Conservation (phyloP, 2,888 invertebrate species). For the Timandra comae region DNA sequence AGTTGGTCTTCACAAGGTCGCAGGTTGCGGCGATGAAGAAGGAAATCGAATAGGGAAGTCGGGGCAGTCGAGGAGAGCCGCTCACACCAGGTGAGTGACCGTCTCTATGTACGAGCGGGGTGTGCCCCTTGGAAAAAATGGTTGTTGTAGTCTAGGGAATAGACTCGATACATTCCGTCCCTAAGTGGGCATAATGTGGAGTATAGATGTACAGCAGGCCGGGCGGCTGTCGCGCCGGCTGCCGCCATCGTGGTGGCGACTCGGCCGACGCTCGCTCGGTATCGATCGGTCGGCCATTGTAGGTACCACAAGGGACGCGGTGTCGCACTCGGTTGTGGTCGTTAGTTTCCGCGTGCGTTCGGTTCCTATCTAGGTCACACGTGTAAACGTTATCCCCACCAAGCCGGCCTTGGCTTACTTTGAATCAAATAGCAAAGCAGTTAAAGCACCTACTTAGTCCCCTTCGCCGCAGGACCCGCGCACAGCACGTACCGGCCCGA, state of each 20-base stretch:
- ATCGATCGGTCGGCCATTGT: slow-evolving; percentile 40
- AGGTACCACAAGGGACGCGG: slow-evolving; percentile 27
- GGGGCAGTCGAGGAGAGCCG: slow-evolving; percentile 10
- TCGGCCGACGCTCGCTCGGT: slow-evolving; percentile 34
- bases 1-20: too few relatives aligned
- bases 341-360: slow-evolving; percentile 52
- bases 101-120: slow-evolving; percentile 39
- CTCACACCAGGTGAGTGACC: slow-evolving; percentile 48
- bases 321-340: slow-evolving; percentile 39
- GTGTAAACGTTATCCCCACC: slow-evolving; percentile 74
- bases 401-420: slow-evolving; percentile 74
- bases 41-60: slow-evolving; percentile 1
- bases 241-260: too few relatives aligned
- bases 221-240: slow-evolving; percentile 18
- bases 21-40: not conserved
- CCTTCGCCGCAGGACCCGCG: slow-evolving; percentile 42
- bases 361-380: slow-evolving; percentile 72
- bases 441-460: too few relatives aligned
- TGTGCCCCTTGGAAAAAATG: slow-evolving; percentile 35
- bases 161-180: slow-evolving; percentile 16
- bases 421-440: slow-evolving; percentile 58
- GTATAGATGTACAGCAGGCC: slow-evolving; percentile 21
- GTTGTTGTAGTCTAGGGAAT: slow-evolving; percentile 19
- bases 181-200: slow-evolving; percentile 10
- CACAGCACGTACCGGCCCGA: slow-evolving; percentile 19